A percentile compares a stretch with the other conserved stretches of the same genome.
Conservation (phyloP, 1,140 invertebrate genomes). For the Drosophila suzukii region DNA sequence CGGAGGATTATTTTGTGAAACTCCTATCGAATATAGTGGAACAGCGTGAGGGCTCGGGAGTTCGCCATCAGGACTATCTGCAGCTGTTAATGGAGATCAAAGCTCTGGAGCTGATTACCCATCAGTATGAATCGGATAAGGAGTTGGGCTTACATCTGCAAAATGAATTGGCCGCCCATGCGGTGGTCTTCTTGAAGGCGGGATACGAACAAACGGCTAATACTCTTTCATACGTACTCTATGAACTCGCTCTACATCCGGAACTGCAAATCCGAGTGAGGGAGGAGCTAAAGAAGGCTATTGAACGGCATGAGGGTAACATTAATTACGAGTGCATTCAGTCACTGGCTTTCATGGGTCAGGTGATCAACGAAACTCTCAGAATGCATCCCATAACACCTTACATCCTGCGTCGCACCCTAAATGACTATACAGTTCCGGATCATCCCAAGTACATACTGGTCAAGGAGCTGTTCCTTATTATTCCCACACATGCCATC, state of each 20-base stretch:
- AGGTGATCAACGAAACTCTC: conserved; percentile 86
- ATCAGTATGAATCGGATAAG: conserved; percentile 65
- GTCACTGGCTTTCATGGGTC: conserved; percentile 86
- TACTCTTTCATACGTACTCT: conserved; percentile 84
- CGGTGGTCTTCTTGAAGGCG: conserved; percentile 88
- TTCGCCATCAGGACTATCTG: conserved; percentile 85
- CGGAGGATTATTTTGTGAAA: conserved; percentile 84
- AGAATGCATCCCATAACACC: conserved; percentile 86
- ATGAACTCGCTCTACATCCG: conserved; percentile 85
- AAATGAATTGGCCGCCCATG: conserved; percentile 85
- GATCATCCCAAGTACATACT: conserved; percentile 84
- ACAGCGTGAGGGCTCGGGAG: conserved; percentile 84
- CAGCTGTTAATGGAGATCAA: conserved; percentile 84
- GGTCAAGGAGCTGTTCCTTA: conserved; percentile 74
- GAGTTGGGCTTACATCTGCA: conserved; percentile 64
- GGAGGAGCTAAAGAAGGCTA: conserved; percentile 84
- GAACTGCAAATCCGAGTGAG: conserved; percentile 85
- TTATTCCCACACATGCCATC: conserved; percentile 82
- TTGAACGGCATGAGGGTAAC: conserved; percentile 73
- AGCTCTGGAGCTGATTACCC: conserved; percentile 67
- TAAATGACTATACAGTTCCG: conserved; percentile 81
- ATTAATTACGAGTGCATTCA: conserved; percentile 85
- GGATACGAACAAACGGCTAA: conserved; percentile 87
- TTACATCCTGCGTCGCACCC: conserved; percentile 84
- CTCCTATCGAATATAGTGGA: conserved; percentile 84